Evolutionary conservation across 2,797 vertebrate genomes (phyloP).

Genomic region (Anomalospiza imberbis): DNA sequence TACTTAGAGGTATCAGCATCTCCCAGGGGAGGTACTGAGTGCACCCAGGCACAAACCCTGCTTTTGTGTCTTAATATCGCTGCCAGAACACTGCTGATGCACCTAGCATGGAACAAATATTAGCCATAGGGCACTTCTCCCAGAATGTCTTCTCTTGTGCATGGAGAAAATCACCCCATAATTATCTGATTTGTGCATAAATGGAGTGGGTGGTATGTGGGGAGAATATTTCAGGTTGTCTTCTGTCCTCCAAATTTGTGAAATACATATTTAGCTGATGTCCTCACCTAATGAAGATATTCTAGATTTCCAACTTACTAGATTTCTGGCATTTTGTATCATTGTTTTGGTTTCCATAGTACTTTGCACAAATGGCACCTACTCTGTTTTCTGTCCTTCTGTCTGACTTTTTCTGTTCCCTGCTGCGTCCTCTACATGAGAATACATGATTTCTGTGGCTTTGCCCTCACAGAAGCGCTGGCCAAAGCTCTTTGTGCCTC

Average conservation of each 20-base stretch:
- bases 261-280: not conserved
- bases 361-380: not conserved
- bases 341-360: not conserved
- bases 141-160: not conserved
- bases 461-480: not conserved
- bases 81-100: constrained; percentile 4
- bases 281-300: not conserved
- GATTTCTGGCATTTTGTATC: not conserved
- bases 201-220: not conserved
- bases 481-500: not conserved
- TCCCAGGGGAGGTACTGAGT: constrained; percentile 6
- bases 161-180: not conserved
- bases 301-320: not conserved
- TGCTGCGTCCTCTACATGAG: not conserved
- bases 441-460: not conserved
- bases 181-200: not conserved
- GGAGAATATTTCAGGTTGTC: not conserved
- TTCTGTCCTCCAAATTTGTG: not conserved
- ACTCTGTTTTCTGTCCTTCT: not conserved
- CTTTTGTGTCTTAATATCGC: not conserved
- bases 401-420: not conserved
- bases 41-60: constrained; percentile 27
- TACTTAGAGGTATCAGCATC: constrained; percentile 21
- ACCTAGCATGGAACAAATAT: not conserved
- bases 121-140: constrained; percentile 7